Evolutionary conservation across 2,888 invertebrate species (phyloP).

Genomic region (Lycaena phlaeas): DNA sequence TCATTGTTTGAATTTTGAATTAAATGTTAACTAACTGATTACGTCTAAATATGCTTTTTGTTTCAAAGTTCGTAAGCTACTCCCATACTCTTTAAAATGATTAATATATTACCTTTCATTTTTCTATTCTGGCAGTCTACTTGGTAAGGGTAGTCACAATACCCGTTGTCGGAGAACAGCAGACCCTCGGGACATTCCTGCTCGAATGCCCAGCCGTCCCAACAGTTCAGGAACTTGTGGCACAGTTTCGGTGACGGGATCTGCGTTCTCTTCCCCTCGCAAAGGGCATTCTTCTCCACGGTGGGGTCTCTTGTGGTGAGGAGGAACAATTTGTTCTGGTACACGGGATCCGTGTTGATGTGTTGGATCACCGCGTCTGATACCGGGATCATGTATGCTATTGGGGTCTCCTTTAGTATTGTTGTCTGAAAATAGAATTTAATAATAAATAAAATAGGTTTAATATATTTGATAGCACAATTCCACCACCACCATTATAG

Average conservation of each 20-base stretch:
- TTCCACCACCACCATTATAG: no score
- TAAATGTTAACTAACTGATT: no score
- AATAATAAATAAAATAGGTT: background rate
- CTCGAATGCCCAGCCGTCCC: conserved; percentile 79
- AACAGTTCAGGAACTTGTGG: conserved; percentile 78
- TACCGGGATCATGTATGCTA: conserved; percentile 53
- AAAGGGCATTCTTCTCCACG: conserved; percentile 44
- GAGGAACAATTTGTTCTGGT: conserved; percentile 44
- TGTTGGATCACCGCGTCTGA: conserved; percentile 52
- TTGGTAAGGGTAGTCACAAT: conserved; percentile 77
- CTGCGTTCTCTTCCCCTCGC: conserved; percentile 71
- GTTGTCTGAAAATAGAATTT: conserved; percentile 27
- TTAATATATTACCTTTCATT: conserved; percentile 34
- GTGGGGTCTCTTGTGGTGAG: conserved; percentile 38
- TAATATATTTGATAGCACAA: no score
- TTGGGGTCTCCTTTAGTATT: conserved; percentile 31
- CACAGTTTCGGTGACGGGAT: conserved; percentile 75
- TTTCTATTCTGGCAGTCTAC: conserved; percentile 75
- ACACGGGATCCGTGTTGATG: conserved; percentile 42
- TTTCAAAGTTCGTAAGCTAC: no score
- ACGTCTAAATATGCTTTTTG: no score
- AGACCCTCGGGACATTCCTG: conserved; percentile 77
- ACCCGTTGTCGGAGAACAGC: conserved; percentile 72
- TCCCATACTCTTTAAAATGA: no score
- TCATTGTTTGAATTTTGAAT: no score